Conservation (phyloP, 2,888 invertebrate genomes). For the Neoascia interrupta region DNA sequence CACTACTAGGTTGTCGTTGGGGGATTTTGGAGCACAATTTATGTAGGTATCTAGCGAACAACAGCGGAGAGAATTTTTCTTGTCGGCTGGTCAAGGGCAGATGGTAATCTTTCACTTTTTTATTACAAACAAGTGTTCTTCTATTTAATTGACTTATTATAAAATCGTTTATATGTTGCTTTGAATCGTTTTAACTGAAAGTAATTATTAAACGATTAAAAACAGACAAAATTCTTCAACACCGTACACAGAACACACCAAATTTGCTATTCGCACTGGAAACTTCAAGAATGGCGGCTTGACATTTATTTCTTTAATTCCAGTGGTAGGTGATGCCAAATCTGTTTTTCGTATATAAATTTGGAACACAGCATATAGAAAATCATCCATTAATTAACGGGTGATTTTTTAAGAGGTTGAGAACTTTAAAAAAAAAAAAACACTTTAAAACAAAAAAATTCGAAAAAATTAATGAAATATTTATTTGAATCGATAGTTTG, state of each 20-base stretch:
- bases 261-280: neutral
- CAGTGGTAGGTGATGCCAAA: slow-evolving; percentile 26
- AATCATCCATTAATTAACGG: too few relatives aligned
- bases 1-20: slow-evolving; percentile 23
- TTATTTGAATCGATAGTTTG: neutral
- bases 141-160: too few relatives aligned
- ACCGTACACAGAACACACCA: too few relatives aligned
- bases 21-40: slow-evolving; percentile 7
- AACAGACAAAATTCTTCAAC: slow-evolving; percentile 8
- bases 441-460: neutral
- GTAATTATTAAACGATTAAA: too few relatives aligned
- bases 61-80: slow-evolving; percentile 1
- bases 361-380: too few relatives aligned
- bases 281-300: slow-evolving; percentile 5
- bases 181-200: too few relatives aligned
- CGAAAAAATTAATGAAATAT: neutral
- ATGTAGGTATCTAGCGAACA: slow-evolving; percentile 21
- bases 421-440: neutral
- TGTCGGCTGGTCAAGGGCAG: neutral
- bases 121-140: too few relatives aligned
- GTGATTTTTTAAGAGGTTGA: neutral
- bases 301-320: slow-evolving; percentile 10
- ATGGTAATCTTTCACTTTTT: slow-evolving; percentile 8
- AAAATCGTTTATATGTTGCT: too few relatives aligned
- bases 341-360: too few relatives aligned